Evolutionary conservation across 1,140 invertebrate genomes (phyloP), one percentile per base, ranked within the genome.

Genomic region (Rhizoglyphus robini): DNA sequence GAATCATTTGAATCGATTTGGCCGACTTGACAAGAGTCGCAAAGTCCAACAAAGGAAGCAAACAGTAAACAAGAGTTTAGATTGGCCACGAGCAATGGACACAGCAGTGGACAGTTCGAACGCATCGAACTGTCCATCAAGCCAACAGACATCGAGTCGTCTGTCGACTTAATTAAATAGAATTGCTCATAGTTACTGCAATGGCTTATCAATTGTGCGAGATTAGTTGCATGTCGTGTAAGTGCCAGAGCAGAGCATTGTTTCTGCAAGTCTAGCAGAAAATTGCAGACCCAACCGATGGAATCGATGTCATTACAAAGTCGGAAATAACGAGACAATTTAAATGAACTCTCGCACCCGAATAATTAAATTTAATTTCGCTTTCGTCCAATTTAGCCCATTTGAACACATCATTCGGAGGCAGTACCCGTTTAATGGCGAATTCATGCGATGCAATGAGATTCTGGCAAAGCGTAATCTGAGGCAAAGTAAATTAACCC

Each of bases 341-440:
- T 32, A 54, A 54, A 54, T 54, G 8, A 54, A 20, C 8, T 54
- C 23, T 41, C 36, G 36, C 8, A 54, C 8, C 23, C 8, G 23
- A 54, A 54, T 54, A 54, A 54, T 54, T 54, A 54, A 54, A 54
- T 54, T 54, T 54, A 54, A 54, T 54, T 54, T 54, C 51, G 23
- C 15, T 46, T 32, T 32, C 51, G 51, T 54, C 20, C 51, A 54
- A 54, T 54, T 54, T 54, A 20, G 51, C 51, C 15, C 23, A 23
- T 54, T 32, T 54, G n/a, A 54, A 54, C 23, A 11, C 51, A 23
- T 8, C 23, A 8, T 23, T 15, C 51, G 23, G 51, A 54, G 51
- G 51, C 51, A 54, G 23, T 18, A 11, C 51, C 8, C 8, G 23
- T 54, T 54, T 54, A 54, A 54, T 54, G 51, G 51, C 23, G 20